Evolutionary conservation across 2,888 invertebrate genomes (phyloP).

Genomic region (Cancer borealis): DNA sequence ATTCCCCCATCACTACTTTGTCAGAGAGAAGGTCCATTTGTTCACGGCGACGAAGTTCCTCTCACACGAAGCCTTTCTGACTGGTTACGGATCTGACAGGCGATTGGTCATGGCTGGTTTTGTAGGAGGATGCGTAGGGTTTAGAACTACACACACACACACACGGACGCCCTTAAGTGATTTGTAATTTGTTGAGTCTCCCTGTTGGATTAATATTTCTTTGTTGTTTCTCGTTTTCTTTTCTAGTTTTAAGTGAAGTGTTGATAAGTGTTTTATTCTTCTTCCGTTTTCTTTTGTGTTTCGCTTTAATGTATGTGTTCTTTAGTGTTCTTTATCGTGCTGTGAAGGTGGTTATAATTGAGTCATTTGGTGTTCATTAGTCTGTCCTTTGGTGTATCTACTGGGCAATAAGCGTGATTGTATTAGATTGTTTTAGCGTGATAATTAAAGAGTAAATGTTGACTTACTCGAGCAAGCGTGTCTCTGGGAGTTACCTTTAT

Average conservation of each 20-base stretch:
- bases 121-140: background rate
- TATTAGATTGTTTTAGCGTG: background rate
- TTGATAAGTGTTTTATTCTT: background rate
- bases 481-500: background rate
- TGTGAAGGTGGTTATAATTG: background rate
- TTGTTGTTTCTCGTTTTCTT: background rate
- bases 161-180: background rate
- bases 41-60: slow-evolving; percentile 30
- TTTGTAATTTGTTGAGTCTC: background rate
- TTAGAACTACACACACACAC: background rate
- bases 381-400: background rate
- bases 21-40: slow-evolving; percentile 49
- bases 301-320: background rate
- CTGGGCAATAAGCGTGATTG: background rate
- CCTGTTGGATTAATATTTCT: background rate
- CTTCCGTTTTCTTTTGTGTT: background rate
- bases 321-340: background rate
- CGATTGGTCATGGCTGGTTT: slow-evolving; percentile 49
- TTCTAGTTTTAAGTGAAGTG: background rate
- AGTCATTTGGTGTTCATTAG: background rate
- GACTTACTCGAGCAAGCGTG: background rate
- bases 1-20: slow-evolving; percentile 29
- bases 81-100: slow-evolving; percentile 35
- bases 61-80: slow-evolving; percentile 45
- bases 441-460: background rate